Conservation (phyloP, 2,113 vertebrate genomes). For the Proteles cristata region DNA sequence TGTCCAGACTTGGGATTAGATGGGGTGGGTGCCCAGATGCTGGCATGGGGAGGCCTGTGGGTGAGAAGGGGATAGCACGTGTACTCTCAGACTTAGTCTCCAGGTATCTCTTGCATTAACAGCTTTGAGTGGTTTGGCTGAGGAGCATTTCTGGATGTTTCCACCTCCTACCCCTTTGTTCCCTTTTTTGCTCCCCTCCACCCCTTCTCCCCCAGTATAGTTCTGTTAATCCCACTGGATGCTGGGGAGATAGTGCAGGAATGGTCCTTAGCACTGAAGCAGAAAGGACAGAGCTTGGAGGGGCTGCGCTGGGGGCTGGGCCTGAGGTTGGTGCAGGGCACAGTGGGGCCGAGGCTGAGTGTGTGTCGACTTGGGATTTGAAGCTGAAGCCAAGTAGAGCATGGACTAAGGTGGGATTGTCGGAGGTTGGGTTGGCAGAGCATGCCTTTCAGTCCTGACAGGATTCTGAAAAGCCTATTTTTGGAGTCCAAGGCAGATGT, state of each 20-base stretch:
- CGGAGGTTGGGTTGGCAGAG: constrained; percentile 29
- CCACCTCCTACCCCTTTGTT: neutral
- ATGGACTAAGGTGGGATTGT: neutral
- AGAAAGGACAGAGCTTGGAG: neutral
- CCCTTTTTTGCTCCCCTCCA: neutral
- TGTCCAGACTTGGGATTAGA: neutral
- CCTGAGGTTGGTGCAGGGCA: neutral
- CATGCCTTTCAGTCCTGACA: constrained; percentile 5
- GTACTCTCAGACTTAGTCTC: neutral
- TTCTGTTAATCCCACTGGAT: neutral
- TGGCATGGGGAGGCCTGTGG: neutral
- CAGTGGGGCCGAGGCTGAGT: neutral
- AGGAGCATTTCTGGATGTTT: neutral
- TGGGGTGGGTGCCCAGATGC: neutral
- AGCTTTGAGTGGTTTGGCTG: neutral
- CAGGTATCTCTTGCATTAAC: neutral
- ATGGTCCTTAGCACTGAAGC: neutral
- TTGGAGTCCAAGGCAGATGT: constrained; percentile 42
- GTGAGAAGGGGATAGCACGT: neutral
- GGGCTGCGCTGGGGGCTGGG: neutral
- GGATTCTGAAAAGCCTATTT: constrained; percentile 63
- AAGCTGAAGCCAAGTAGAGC: neutral
- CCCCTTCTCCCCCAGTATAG: neutral
- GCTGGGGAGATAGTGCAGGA: neutral
- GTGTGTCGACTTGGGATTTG: neutral